These are phyloP conservation scores for Elgaria multicarinata DNA, from an alignment of 2,113 vertebrate genomes.

Conservation along the genomic window DNA sequence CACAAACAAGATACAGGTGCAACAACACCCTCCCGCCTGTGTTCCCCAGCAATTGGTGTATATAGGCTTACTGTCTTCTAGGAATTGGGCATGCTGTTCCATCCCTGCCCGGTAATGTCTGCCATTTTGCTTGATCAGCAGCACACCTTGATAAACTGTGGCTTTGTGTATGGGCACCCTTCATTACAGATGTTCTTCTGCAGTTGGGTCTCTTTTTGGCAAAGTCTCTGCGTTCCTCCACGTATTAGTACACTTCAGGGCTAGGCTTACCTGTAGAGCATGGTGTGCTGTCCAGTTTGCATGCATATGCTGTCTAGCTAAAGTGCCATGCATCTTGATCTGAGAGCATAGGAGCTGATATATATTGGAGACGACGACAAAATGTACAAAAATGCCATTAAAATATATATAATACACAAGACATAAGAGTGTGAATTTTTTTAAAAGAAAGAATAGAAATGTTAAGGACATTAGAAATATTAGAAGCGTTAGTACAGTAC, in stretches of 20 bases:
- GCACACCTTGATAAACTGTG: no score
- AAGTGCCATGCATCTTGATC: not conserved
- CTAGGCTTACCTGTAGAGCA: not conserved
- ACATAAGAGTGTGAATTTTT: not conserved
- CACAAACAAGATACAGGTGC: no score
- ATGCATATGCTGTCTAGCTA: not conserved
- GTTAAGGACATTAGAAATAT: not conserved
- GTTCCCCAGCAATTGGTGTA: no score
- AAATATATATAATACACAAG: not conserved
- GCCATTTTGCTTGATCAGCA: not conserved
- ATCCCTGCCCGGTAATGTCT: not conserved
- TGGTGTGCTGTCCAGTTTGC: not conserved
- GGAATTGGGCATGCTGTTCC: not conserved
- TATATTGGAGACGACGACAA: not conserved
- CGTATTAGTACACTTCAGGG: not conserved
- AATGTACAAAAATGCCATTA: not conserved
- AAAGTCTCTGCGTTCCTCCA: not conserved
- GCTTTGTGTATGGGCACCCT: not conserved
- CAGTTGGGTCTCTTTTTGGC: not conserved
- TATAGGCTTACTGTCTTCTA: no score
- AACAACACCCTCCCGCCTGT: no score
- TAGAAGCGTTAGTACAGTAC: not conserved
- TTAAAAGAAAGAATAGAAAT: not conserved
- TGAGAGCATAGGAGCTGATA: not conserved
- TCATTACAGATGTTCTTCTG: not conserved